Evolutionary conservation across 2,113 vertebrate species (phyloP).

Genomic region (Pipa parva): DNA sequence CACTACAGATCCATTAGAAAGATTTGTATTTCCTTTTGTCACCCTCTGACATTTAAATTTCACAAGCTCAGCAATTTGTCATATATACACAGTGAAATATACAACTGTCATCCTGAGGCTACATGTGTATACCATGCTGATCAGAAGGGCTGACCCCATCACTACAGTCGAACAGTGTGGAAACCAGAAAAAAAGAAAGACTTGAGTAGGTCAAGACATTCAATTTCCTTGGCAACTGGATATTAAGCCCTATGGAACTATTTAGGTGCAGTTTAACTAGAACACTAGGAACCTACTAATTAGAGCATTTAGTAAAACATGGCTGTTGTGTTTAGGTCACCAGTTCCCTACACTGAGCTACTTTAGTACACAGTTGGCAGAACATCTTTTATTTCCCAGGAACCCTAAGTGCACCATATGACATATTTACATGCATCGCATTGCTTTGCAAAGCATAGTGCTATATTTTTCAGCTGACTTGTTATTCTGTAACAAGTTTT

Average conservation of each 20-base stretch:
- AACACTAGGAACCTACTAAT: constrained; percentile 51
- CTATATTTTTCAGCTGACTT: constrained; percentile 6
- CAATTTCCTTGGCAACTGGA: constrained; percentile 49
- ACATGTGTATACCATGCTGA: constrained; percentile 44
- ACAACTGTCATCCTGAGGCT: constrained; percentile 47
- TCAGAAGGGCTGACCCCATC: constrained; percentile 43
- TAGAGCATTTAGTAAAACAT: constrained; percentile 49
- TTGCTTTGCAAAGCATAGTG: constrained; percentile 26
- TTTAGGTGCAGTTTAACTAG: constrained; percentile 48
- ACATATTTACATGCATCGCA: constrained; percentile 52
- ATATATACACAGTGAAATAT: constrained; percentile 39
- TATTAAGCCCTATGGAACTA: constrained; percentile 46
- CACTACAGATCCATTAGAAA: constrained; percentile 20
- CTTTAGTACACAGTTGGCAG: constrained; percentile 45
- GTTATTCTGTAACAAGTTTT: not conserved
- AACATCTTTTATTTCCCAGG: constrained; percentile 50
- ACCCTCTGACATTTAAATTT: constrained; percentile 47
- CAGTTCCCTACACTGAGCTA: constrained; percentile 47
- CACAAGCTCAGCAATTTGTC: constrained; percentile 34
- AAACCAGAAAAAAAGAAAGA: constrained; percentile 51
- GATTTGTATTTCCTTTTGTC: constrained; percentile 37
- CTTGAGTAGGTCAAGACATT: constrained; percentile 45
- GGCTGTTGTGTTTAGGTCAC: constrained; percentile 47
- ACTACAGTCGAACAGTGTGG: constrained; percentile 16
- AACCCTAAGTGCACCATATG: constrained; percentile 49